A percentile compares a stretch with the other conserved stretches of the same genome.
phyloP scores from a whole-genome alignment of 2,888 invertebrate species.

The Choreutis nemorana region DNA sequence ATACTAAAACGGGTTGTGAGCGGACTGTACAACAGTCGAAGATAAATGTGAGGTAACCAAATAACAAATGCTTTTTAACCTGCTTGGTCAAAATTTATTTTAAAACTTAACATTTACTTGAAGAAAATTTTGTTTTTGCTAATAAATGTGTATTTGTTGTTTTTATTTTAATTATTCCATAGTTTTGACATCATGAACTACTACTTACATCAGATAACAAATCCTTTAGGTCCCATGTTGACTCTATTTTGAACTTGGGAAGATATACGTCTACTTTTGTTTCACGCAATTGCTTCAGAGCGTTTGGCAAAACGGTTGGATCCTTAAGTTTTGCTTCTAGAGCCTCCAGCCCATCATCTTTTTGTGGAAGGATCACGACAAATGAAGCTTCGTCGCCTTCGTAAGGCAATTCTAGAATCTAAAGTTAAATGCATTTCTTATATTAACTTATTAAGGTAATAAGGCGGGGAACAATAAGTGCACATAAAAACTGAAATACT shows the following conservation, averaged over 20 bases:
- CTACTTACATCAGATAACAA: slow-evolving; percentile 67
- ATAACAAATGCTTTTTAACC: too few relatives aligned
- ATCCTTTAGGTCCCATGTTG: slow-evolving; percentile 68
- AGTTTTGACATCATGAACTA: slow-evolving; percentile 11
- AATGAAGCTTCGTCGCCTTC: slow-evolving; percentile 72
- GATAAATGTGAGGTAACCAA: too few relatives aligned
- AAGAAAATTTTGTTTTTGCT: too few relatives aligned
- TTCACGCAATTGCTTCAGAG: slow-evolving; percentile 36
- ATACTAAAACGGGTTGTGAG: too few relatives aligned
- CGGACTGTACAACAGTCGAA: too few relatives aligned
- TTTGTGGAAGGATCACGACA: slow-evolving; percentile 76
- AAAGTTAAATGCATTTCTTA: slow-evolving; percentile 15
- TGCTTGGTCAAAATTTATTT: too few relatives aligned
- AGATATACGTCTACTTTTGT: slow-evolving; percentile 69
- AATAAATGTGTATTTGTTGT: too few relatives aligned
- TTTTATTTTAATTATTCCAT: too few relatives aligned
- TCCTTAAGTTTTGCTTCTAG: slow-evolving; percentile 68
- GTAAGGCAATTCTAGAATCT: slow-evolving; percentile 79
- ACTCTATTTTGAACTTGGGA: slow-evolving; percentile 84
- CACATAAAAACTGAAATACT: not conserved
- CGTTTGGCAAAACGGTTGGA: slow-evolving; percentile 34
- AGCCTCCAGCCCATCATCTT: slow-evolving; percentile 68
- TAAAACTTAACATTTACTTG: too few relatives aligned
- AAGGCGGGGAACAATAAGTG: not conserved
- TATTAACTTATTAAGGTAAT: not conserved